Conservation (phyloP, 2,888 invertebrate genomes). For the Ferrisia virgata region DNA sequence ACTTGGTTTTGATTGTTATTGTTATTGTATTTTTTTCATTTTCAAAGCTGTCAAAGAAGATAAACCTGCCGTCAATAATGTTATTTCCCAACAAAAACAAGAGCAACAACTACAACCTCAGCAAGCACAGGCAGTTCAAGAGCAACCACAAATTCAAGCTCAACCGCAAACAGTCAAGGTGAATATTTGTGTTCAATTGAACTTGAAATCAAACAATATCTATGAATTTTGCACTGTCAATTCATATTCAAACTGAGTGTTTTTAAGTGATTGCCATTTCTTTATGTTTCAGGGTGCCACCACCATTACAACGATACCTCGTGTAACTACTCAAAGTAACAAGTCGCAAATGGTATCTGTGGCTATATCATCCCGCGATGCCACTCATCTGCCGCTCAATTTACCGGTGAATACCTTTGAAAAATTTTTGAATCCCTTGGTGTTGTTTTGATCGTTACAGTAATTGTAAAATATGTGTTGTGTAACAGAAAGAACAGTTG, state of each 20-base stretch:
- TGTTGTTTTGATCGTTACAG: background rate
- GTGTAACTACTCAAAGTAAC: constrained; percentile 6
- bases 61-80: background rate
- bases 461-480: background rate
- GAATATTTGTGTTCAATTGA: background rate
- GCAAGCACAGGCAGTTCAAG: constrained; percentile 55
- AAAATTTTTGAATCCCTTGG: background rate
- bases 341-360: constrained; percentile 36
- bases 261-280: background rate
- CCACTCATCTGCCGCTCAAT: constrained; percentile 56
- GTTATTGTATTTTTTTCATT: background rate
- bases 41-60: constrained; percentile 30
- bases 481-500: constrained; percentile 85
- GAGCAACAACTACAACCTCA: constrained; percentile 51
- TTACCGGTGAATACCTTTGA: constrained; percentile 59
- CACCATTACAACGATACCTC: constrained; percentile 18
- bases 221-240: too few species aligned
- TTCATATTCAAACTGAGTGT: too few species aligned
- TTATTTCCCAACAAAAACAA: background rate
- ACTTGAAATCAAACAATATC: too few species aligned
- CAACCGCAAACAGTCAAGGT: constrained; percentile 15
- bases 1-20: background rate
- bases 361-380: constrained; percentile 21
- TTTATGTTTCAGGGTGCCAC: background rate
- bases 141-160: constrained; percentile 52